Evolutionary conservation across 30 jellyfish, hydroid and myxozoan species (phyloP), one percentile per base, ranked within the genome.

Genomic region (Chironex yamaguchii): DNA sequence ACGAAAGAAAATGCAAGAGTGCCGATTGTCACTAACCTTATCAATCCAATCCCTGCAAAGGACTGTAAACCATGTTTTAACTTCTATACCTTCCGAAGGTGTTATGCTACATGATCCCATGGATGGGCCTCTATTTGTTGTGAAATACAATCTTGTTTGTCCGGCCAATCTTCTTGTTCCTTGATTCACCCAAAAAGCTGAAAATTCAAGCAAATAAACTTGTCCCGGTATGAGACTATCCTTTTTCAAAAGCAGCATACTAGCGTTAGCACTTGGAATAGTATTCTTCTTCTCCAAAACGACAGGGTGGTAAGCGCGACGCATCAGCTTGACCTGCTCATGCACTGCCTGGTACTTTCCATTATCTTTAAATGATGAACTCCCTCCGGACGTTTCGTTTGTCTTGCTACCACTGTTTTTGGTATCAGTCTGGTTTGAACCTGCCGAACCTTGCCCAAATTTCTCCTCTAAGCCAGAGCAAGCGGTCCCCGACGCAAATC

Each of bases 381-480:
- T 73, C 0, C 79, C 54, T 17, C 64, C 84, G 13, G 31, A 71
- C n/a, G 77, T 58, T 9, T 22, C 34, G 13, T 21, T 24, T 35
- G 91, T 34, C 32, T 71, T 70, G 34, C 23, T 51, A 13, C 23
- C 62, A 2, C 27, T 14, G 2, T 67, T 12, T 6, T 42, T 42
- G 20, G 36, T 35, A 30, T 35, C 52, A 0, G 84, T 85, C 48
- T 62, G 58, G 62, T 71, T 71, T 49, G 23, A 28, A 26, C 50
- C 49, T 29, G 36, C 63, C 34, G 95, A 81, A 29, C 95, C 95
- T 24, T 85, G 84, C 30, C 95, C 95, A 52, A 71, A 85, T 26
- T 81, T 81, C 49, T 34, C 78, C 14, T 54, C 71, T 23, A 48
- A 3, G 42, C 84, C 95, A n/a, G 75, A 51, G 50, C 95, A 85